Evolutionary conservation across 2,888 invertebrate species (phyloP), one percentile per base, ranked within the genome.

Genomic region (Cheilosia grossa): DNA sequence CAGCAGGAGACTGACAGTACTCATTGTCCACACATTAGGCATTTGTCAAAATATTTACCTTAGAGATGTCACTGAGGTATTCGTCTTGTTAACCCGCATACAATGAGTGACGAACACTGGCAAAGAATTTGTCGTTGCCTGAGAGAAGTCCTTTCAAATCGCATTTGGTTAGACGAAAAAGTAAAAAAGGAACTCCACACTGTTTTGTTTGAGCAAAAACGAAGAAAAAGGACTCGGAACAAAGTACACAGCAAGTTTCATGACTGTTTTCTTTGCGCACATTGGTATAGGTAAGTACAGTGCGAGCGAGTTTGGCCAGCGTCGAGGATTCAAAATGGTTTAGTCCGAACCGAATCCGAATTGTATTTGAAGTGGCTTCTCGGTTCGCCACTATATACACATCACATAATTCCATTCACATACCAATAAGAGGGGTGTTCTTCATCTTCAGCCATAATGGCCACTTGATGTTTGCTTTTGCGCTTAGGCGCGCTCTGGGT

Each of bases 31-130:
- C 73, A 75, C 87, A 88, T 88, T 87, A 88, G 82, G 86, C 82
- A 88, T 87, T 88, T 88, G 88, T 88, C 88, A 88, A 88, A 88
- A 88, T 87, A 88, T 88, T 88, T 88, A 88, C 87, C 86, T 87
- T 87, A 63, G 70, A 85, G 77, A 88, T 88, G 88, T 88, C 88
- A 87, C 74, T 81, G 77, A 51, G 72, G 54, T 87, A 72, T 82
- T 61, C 56, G 53, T 54, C 77, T 64, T 83, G 58, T 75, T 79
- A 70, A 70, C 59, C 53, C 74, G 21, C 2, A 58, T 66, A 75
- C 67, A 61, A 85, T 59, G 49, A 9, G 7, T 30, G 37, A 24
- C 44, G 51, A 59, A 33, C 15, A 42, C 53, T 17, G 21, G 7
- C 10, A 27, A 54, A 47, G 59, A 27, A 59, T 54, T 66, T 30